Conservation (phyloP, 2,797 vertebrate genomes). For the Hylomyscus alleni region DNA sequence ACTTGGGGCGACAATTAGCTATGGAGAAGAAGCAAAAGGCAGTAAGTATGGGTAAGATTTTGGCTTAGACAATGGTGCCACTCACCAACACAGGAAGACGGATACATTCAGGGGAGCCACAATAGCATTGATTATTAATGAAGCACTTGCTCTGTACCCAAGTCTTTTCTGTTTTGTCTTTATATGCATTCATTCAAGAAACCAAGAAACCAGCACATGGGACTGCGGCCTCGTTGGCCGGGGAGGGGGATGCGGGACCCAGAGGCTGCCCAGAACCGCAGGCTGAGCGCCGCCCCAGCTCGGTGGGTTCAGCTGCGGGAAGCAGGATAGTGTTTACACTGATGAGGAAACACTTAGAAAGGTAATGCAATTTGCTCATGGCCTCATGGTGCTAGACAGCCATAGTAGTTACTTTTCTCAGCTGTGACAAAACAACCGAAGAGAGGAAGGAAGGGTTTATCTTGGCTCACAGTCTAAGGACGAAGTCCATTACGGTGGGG, state of each 20-base stretch:
- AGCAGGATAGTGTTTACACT: too few relatives aligned
- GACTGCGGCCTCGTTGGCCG: too few relatives aligned
- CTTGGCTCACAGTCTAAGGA: neutral
- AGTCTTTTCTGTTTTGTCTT: neutral
- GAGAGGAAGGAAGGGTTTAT: neutral
- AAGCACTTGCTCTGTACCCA: neutral
- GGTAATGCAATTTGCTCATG: neutral
- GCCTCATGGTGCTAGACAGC: neutral
- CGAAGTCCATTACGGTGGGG: neutral
- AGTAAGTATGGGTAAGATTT: conserved; percentile 22
- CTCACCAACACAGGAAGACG: neutral
- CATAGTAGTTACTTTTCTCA: too few relatives aligned
- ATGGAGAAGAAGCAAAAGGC: neutral
- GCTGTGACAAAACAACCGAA: neutral
- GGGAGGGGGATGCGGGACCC: too few relatives aligned
- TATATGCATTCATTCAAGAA: neutral
- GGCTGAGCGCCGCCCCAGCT: too few relatives aligned
- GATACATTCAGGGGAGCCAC: neutral
- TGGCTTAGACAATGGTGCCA: neutral
- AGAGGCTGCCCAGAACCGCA: too few relatives aligned
- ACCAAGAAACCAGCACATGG: neutral
- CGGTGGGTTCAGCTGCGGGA: too few relatives aligned
- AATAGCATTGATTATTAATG: neutral
- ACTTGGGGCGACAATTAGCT: neutral
- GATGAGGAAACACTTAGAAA: neutral